These are phyloP conservation scores for Muscina levida DNA, from an alignment of 2,888 invertebrate genomes.

Conservation along the genomic window DNA sequence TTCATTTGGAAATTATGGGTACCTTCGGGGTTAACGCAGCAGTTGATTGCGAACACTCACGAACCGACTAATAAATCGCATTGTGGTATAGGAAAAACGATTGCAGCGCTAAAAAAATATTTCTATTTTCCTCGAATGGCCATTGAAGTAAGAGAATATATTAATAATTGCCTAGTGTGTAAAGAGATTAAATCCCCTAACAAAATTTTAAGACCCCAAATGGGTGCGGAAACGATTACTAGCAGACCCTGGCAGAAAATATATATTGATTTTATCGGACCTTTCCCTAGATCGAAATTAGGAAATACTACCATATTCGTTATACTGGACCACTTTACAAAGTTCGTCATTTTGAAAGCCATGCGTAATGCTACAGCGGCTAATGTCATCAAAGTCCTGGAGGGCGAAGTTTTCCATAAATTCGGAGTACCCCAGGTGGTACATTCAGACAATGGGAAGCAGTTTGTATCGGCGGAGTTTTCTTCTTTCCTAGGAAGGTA, in stretches of 20 bases:
- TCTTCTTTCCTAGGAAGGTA: not conserved
- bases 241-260: conserved; percentile 56
- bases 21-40: too few relatives aligned
- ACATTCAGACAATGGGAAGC: conserved; percentile 42
- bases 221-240: conserved; percentile 52
- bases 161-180: conserved; percentile 28
- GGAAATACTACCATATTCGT: conserved; percentile 10
- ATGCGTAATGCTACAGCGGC: not conserved
- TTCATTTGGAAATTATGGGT: conserved; percentile 62
- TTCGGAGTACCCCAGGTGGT: conserved; percentile 10
- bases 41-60: conserved; percentile 41
- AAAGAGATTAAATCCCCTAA: conserved; percentile 41
- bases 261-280: conserved; percentile 30
- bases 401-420: conserved; percentile 19
- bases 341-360: conserved; percentile 22
- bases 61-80: conserved; percentile 27
- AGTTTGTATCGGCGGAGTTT: conserved; percentile 29
- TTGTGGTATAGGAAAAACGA: conserved; percentile 46
- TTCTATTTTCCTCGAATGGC: conserved; percentile 59
- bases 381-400: conserved; percentile 22
- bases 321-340: conserved; percentile 11
- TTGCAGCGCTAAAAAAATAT: conserved; percentile 41
- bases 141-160: conserved; percentile 40
- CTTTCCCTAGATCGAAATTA: not conserved
- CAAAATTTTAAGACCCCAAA: conserved; percentile 35